Percentiles rank a stretch among this genome's conserved stretches.
Conservation (phyloP, 2,888 invertebrate genomes). For the Calephelis perditalis region DNA sequence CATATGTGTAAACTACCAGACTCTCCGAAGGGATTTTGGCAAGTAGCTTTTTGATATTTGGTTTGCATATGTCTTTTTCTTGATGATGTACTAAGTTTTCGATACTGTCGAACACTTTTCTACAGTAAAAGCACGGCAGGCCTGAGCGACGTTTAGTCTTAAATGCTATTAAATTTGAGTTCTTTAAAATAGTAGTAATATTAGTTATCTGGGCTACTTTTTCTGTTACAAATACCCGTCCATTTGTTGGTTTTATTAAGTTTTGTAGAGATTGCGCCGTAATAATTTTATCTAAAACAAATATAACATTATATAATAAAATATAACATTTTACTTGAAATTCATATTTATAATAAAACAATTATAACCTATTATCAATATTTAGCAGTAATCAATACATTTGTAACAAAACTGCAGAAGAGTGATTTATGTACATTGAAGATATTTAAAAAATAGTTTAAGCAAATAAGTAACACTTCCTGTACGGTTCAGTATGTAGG, state of each 20-base stretch:
- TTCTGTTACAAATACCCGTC: constrained; percentile 39
- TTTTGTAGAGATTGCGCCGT: constrained; percentile 36
- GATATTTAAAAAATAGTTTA: no score
- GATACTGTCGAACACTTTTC: constrained; percentile 43
- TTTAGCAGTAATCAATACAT: no score
- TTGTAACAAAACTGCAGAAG: no score
- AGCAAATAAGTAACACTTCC: no score
- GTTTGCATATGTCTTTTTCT: constrained; percentile 37
- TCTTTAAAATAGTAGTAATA: constrained; percentile 42
- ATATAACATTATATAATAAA: constrained; percentile 10
- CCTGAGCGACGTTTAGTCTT: constrained; percentile 49
- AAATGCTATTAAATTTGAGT: constrained; percentile 53
- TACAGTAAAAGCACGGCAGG: constrained; percentile 58
- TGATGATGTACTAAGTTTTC: constrained; percentile 42
- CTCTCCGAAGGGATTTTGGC: constrained; percentile 45
- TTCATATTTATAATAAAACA: no score
- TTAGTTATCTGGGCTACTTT: constrained; percentile 49
- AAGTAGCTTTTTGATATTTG: constrained; percentile 38
- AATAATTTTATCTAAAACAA: constrained; percentile 42
- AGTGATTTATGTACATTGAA: no score
- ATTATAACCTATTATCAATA: no score
- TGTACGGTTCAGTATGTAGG: no score
- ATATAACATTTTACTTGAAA: not conserved
- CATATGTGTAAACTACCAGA: constrained; percentile 52
- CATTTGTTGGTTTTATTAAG: constrained; percentile 28